Evolutionary conservation across 2,797 vertebrate genomes (phyloP).

Genomic region (Myioborus melanocephalus): DNA sequence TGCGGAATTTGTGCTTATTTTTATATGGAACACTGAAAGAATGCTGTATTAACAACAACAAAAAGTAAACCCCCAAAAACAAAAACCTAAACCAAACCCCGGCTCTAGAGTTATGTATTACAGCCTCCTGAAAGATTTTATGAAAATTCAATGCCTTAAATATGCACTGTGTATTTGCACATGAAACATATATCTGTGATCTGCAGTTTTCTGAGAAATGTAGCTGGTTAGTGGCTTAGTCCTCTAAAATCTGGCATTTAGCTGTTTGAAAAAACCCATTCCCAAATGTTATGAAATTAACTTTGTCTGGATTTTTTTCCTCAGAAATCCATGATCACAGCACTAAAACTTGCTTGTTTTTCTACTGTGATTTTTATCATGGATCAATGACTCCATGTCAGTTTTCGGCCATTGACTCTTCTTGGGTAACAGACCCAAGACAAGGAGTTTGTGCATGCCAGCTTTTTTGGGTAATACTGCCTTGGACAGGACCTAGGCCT

Average conservation of each 20-base stretch:
- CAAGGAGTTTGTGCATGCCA: neutral
- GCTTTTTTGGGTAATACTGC: neutral
- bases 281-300: conserved; percentile 46
- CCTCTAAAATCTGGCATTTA: neutral
- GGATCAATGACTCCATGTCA: conserved; percentile 13
- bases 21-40: conserved; percentile 35
- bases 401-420: conserved; percentile 18
- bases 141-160: conserved; percentile 42
- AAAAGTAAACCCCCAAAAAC: neutral
- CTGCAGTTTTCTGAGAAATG: conserved; percentile 5
- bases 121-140: conserved; percentile 26
- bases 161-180: neutral
- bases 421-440: neutral
- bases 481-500: neutral
- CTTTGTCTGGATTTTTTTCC: neutral
- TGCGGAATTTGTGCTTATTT: neutral
- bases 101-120: conserved; percentile 32
- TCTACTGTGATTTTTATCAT: conserved; percentile 37
- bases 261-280: conserved; percentile 11
- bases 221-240: neutral
- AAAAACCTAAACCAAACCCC: neutral
- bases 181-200: conserved; percentile 35
- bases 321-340: conserved; percentile 8
- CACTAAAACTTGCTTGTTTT: conserved; percentile 51
- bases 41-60: conserved; percentile 44